phyloP scores from a whole-genome alignment of 1,140 invertebrate species.

The Heterodera carotae region DNA sequence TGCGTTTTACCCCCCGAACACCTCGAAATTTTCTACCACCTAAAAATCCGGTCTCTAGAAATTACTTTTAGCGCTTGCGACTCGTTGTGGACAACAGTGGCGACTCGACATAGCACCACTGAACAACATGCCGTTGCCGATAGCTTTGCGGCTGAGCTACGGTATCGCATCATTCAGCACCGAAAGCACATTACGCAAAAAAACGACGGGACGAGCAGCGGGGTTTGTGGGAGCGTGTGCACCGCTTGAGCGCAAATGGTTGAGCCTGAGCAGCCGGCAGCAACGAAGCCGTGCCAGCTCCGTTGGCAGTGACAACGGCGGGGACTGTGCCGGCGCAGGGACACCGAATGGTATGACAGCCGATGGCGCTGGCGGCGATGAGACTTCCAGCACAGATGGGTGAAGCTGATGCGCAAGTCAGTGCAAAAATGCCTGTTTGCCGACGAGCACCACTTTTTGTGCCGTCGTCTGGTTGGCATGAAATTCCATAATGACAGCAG shows the following conservation, averaged over 20 bases:
- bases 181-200: background rate
- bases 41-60: no score
- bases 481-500: no score
- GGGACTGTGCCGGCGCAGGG: background rate
- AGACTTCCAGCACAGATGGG: no score
- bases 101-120: no score
- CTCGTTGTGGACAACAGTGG: no score
- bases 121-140: background rate
- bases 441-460: no score
- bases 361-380: no score
- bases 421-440: background rate
- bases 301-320: no score
- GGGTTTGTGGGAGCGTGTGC: background rate
- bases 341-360: background rate
- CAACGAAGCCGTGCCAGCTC: background rate
- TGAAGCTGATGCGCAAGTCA: background rate
- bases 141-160: constrained; percentile 4
- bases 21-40: no score
- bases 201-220: background rate
- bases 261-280: background rate
- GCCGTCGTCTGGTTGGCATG: no score
- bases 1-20: no score
- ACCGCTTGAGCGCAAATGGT: background rate
- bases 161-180: background rate
- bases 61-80: no score